Base-by-base conservation (phyloP, 92 coral and sea anemone genomes). In the Porites divaricata region DNA sequence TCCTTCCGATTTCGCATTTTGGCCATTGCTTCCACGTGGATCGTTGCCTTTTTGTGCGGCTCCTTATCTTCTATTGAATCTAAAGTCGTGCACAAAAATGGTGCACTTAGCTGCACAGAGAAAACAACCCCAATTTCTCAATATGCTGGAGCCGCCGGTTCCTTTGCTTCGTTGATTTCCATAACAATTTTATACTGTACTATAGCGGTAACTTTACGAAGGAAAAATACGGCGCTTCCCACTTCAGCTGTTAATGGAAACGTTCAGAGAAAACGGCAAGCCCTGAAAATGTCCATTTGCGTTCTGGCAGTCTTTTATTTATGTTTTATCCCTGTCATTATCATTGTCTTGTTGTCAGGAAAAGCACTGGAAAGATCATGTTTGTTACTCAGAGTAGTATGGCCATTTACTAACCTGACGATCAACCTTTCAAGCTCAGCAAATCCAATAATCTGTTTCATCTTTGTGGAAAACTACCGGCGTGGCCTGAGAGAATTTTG, bases 371-470 rank as follows among this genome's bases (percentile, higher is more conserved):
- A 35, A 35, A n/a, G 7, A 9, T 63, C 68, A 4, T 63, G 68
- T 63, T 63, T 22, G 12, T 63, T 19, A 19, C 10, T 10, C 14
- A n/a, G 8, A 8, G 24, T n/a, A 4, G 11, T 63, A 3, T 19
- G 22, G 12, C 1, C 22, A 9, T 4, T n/a, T 4, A 7, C 22
- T 2, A 1, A 13, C 22, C 2, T 9, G 22, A 11, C 12, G 12
- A 11, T 63, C 22, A n/a, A 5, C 24, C 10, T 35, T 0, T 35
- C 45, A 35, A 35, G 45, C 45, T 4, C 79, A 87, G 0, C 50
- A 12, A 90, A 90, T 75, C 90, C 85, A 0, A 78, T 88, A 14
- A 79, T 90, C 13, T 90, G 87, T 81, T 90, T 90, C 87, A 17
- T 70, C 6, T 90, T 90, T 19, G 73, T 90, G 23, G 83, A 49